A percentile compares a stretch with the other conserved stretches of the same genome.
Evolutionary conservation across 2,113 vertebrate species (phyloP).

Genomic region (Atherinomorus stipes): DNA sequence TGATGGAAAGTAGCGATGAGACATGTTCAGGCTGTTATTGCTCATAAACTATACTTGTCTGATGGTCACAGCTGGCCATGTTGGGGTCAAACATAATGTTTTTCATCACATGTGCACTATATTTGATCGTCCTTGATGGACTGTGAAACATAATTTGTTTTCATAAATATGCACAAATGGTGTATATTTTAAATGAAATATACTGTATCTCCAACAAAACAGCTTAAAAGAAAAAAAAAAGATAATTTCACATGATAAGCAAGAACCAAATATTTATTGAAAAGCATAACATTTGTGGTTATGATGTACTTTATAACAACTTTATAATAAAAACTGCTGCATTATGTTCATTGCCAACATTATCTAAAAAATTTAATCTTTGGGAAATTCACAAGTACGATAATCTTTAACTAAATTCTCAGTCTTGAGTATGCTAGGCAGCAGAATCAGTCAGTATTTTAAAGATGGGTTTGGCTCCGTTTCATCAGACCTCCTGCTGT

Average conservation of each 20-base stretch:
- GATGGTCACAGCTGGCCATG: not conserved
- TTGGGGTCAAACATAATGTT: not conserved
- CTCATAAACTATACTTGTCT: not conserved
- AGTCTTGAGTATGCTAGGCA: not conserved
- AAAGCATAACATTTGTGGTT: not conserved
- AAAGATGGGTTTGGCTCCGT: conserved; percentile 20
- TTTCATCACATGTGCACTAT: not conserved
- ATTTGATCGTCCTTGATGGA: not conserved
- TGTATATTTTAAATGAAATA: not conserved
- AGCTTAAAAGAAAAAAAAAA: not conserved
- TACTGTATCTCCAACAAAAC: not conserved
- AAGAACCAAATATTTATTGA: not conserved
- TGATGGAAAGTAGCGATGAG: conserved; percentile 3
- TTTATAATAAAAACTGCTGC: not conserved
- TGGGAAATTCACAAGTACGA: not conserved
- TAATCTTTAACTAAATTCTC: conserved; percentile 27
- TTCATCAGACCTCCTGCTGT: conserved; percentile 40
- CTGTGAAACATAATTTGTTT: not conserved
- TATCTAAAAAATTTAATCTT: conserved; percentile 14
- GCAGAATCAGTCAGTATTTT: conserved; percentile 33
- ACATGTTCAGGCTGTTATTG: conserved; percentile 1
- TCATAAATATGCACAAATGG: not conserved
- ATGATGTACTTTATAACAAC: not conserved
- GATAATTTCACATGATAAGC: not conserved
- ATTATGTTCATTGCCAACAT: not conserved